phyloP scores from a whole-genome alignment of 2,113 vertebrate species.

The Lagopus leucura region DNA sequence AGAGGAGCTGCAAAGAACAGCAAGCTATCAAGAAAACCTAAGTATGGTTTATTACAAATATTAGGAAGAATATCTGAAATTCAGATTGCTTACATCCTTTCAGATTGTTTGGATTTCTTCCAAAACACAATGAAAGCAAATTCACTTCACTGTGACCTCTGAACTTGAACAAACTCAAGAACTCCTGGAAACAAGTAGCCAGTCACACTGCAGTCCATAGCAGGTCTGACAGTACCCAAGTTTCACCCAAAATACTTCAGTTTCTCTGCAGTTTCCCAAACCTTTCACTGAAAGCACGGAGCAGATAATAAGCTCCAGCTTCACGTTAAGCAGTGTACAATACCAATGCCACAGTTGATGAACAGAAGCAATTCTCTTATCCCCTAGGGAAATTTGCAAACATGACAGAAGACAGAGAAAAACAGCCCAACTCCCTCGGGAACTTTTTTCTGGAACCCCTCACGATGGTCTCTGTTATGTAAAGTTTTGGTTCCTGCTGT shows the following conservation, averaged over 20 bases:
- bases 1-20: not conserved
- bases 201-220: not conserved
- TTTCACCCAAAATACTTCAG: conserved; percentile 19
- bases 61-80: not conserved
- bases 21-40: not conserved
- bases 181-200: not conserved
- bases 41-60: not conserved
- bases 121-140: not conserved
- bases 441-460: not conserved
- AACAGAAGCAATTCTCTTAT: not conserved
- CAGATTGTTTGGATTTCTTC: not conserved
- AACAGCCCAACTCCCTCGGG: not conserved
- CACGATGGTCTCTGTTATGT: not conserved
- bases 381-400: not conserved
- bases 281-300: not conserved
- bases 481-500: conserved; percentile 5
- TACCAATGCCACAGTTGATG: not conserved
- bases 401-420: not conserved
- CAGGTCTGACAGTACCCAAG: not conserved
- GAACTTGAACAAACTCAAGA: not conserved
- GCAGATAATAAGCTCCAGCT: not conserved
- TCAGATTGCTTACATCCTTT: not conserved
- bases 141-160: not conserved
- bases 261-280: not conserved
- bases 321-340: not conserved